Evolutionary conservation across 1,140 invertebrate species (phyloP).

Genomic region (Agraylea sexmaculata): DNA sequence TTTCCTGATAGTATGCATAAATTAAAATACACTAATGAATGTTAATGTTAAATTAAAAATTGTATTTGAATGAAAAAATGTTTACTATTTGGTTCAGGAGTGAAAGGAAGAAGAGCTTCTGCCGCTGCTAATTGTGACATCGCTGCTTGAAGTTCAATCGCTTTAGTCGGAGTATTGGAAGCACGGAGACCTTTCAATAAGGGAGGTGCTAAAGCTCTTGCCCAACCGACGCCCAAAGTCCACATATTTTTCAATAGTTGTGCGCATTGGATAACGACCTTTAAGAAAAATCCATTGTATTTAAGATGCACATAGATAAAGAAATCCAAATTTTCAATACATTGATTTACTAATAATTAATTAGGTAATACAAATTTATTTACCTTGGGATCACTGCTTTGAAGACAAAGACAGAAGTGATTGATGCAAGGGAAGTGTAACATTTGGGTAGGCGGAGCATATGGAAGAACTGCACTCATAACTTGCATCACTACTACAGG

Average conservation of each 20-base stretch:
- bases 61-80: background rate
- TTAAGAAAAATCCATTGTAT: background rate
- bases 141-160: slow-evolving; percentile 26
- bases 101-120: slow-evolving; percentile 28
- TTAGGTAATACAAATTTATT: slow-evolving; percentile 20
- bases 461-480: slow-evolving; percentile 77
- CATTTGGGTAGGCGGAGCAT: slow-evolving; percentile 65
- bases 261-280: slow-evolving; percentile 31
- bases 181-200: slow-evolving; percentile 29
- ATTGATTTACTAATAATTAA: slow-evolving; percentile 4
- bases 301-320: background rate
- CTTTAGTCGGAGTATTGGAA: slow-evolving; percentile 22
- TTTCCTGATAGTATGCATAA: slow-evolving; percentile 21
- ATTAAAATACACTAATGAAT: slow-evolving; percentile 20
- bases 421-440: slow-evolving; percentile 89
- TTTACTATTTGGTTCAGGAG: slow-evolving; percentile 28
- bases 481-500: slow-evolving; percentile 74
- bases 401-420: slow-evolving; percentile 79
- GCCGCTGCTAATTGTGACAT: slow-evolving; percentile 28
- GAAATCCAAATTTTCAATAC: background rate
- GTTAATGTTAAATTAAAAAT: no score
- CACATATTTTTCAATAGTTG: slow-evolving; percentile 29
- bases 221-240: slow-evolving; percentile 27
- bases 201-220: slow-evolving; percentile 29
- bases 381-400: slow-evolving; percentile 61